Conservation (phyloP, 2,797 vertebrate species). For the Rhinella marina region DNA sequence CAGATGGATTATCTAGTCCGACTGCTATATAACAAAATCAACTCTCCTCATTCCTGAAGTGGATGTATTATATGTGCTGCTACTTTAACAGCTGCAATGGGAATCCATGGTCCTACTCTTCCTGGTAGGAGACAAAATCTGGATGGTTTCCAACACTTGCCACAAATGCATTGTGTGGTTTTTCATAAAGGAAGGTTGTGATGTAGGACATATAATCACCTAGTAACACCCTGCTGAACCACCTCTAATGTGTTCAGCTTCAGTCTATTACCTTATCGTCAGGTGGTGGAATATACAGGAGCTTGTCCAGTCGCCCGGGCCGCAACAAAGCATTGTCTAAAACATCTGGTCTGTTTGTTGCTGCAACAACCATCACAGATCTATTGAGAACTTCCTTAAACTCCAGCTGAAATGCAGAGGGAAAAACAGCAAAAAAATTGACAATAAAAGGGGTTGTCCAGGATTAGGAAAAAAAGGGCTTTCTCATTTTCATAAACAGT, state of each 20-base stretch:
- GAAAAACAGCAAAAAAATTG: background rate
- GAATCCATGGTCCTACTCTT: too few relatives aligned
- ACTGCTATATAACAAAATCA: too few relatives aligned
- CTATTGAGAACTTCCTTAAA: conserved; percentile 84
- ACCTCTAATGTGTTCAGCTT: background rate
- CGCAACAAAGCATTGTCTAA: conserved; percentile 91
- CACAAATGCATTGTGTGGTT: too few relatives aligned
- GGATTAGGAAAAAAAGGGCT: background rate
- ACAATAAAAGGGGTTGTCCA: background rate
- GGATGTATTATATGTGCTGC: background rate
- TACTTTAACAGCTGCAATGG: too few relatives aligned
- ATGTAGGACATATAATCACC: background rate
- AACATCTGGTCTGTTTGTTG: conserved; percentile 90
- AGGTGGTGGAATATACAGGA: conserved; percentile 90
- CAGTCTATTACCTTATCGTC: conserved; percentile 80
- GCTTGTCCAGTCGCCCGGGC: conserved; percentile 91
- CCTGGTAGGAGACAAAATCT: too few relatives aligned
- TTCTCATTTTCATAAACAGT: background rate
- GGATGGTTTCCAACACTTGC: too few relatives aligned
- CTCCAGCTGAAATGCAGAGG: conserved; percentile 74
- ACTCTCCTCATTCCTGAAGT: too few relatives aligned
- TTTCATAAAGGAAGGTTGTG: too few relatives aligned
- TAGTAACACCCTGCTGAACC: background rate
- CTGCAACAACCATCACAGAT: conserved; percentile 90
- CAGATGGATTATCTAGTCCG: too few relatives aligned